Percentiles rank a stretch among this genome's conserved stretches.
phyloP scores from a whole-genome alignment of 2,113 vertebrate species.

The Puntigrus tetrazona region DNA sequence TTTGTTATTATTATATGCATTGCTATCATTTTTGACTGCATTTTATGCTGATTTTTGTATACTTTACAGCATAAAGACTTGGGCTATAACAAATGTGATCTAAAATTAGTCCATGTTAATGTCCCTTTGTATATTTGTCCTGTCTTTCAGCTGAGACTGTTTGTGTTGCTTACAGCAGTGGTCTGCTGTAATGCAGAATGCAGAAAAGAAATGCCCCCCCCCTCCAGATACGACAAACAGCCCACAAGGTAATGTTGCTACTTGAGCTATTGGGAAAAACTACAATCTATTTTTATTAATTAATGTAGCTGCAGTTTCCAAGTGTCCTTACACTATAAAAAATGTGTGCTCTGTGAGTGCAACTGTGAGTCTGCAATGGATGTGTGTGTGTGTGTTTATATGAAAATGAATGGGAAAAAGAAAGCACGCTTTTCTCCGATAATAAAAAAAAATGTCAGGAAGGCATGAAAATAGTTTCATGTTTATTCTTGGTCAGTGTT shows the following conservation, averaged over 20 bases:
- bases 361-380: too few species aligned
- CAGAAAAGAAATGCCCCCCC: fast-evolving
- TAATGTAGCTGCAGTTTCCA: not conserved
- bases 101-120: not conserved
- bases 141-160: constrained; percentile 12
- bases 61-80: not conserved
- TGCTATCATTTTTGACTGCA: too few species aligned
- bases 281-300: too few species aligned
- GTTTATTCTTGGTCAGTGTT: too few species aligned
- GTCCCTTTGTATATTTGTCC: not conserved
- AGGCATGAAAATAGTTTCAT: too few species aligned
- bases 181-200: not conserved
- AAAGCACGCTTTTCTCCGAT: not conserved
- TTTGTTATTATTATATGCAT: too few species aligned
- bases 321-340: too few species aligned
- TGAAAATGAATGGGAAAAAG: too few species aligned
- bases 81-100: not conserved
- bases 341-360: too few species aligned
- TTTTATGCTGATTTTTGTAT: not conserved
- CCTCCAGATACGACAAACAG: not conserved
- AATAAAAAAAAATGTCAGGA: not conserved
- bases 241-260: not conserved
- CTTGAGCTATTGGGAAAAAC: not conserved
- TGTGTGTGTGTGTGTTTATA: too few species aligned
- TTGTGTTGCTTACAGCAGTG: constrained; percentile 1